A percentile compares a stretch with the other conserved stretches of the same genome.
Conservation (phyloP, 1,140 invertebrate genomes). For the Contarinia nasturtii region DNA sequence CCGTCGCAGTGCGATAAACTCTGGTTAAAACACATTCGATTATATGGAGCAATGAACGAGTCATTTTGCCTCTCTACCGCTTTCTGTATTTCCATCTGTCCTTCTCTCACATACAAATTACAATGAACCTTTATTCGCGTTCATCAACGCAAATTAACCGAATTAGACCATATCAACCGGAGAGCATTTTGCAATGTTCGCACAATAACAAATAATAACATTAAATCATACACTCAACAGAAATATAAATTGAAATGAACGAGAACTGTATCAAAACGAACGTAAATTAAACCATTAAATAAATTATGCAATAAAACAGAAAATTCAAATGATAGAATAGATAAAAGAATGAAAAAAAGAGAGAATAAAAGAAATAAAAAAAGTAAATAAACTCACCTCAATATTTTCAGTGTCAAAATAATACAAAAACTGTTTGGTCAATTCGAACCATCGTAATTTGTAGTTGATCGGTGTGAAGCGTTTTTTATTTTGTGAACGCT, state of each 20-base stretch:
- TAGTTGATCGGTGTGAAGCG: constrained; percentile 67
- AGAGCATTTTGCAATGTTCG: neutral
- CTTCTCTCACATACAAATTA: too few species aligned
- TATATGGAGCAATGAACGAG: too few species aligned
- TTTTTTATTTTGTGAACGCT: constrained; percentile 73
- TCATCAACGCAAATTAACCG: too few species aligned
- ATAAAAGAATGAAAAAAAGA: too few species aligned
- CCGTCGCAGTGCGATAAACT: too few species aligned
- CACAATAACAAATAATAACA: too few species aligned
- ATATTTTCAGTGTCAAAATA: constrained; percentile 61
- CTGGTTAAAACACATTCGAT: too few species aligned
- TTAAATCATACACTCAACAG: neutral
- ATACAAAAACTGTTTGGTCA: constrained; percentile 48
- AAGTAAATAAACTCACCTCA: constrained; percentile 35
- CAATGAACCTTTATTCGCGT: too few species aligned
- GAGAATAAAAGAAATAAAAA: neutral
- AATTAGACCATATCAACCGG: neutral
- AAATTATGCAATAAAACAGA: neutral
- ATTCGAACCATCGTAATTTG: constrained; percentile 65
- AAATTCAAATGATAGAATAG: neutral
- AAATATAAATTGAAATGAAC: neutral
- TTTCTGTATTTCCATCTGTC: too few species aligned
- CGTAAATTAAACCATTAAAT: neutral
- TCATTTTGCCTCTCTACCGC: too few species aligned
- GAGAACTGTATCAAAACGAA: neutral